A percentile compares a stretch with the other conserved stretches of the same genome.
Conservation (phyloP, 2,113 vertebrate species). For the Oryzias celebensis region DNA sequence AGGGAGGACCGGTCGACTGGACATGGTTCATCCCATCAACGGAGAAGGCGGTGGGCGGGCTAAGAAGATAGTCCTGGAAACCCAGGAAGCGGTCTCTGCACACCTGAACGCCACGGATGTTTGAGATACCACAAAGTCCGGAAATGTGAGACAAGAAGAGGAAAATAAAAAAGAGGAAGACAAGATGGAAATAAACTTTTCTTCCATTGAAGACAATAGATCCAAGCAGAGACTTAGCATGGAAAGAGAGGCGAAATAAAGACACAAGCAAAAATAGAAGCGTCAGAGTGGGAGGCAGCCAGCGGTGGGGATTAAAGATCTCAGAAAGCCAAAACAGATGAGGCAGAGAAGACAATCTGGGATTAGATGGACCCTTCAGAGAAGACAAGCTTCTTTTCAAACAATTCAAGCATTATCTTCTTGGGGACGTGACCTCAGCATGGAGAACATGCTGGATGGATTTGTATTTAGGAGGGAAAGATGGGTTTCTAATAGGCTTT, state of each 20-base stretch:
- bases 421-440: background rate
- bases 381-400: slow-evolving; percentile 5
- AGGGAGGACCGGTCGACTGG: slow-evolving; percentile 33
- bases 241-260: slow-evolving; percentile 7
- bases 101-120: slow-evolving; percentile 83
- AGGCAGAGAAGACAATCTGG: slow-evolving; percentile 12
- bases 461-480: no score
- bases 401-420: background rate
- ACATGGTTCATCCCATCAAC: slow-evolving; percentile 49
- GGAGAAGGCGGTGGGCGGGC: slow-evolving; percentile 48
- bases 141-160: background rate
- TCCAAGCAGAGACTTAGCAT: background rate
- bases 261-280: slow-evolving; percentile 22
- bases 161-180: background rate
- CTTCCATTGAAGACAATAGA: slow-evolving; percentile 21
- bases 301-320: slow-evolving; percentile 14
- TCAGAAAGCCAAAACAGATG: slow-evolving; percentile 16
- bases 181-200: slow-evolving; percentile 6
- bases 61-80: slow-evolving; percentile 55
- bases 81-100: slow-evolving; percentile 43
- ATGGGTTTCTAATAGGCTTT: background rate
- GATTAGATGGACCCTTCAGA: slow-evolving; percentile 25
- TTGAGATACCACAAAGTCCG: slow-evolving; percentile 48
- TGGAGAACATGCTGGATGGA: background rate
- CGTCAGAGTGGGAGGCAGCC: background rate